These are phyloP conservation scores for Paramacrobiotus metropolitanus DNA, from an alignment of 1,140 invertebrate genomes.

Conservation along the genomic window DNA sequence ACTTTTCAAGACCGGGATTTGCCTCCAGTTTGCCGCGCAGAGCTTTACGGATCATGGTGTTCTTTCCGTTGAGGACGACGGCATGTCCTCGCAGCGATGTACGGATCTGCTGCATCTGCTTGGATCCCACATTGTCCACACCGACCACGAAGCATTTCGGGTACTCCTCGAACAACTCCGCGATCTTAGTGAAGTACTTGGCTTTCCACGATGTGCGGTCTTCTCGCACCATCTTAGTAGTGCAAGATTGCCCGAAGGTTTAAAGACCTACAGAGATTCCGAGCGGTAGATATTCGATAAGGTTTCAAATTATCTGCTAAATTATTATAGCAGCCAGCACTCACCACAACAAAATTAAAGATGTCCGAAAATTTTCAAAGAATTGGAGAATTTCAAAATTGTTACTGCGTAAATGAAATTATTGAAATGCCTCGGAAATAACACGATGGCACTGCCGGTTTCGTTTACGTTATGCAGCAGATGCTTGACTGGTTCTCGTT, in stretches of 20 bases:
- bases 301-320: no score
- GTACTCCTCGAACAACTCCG: constrained; percentile 3
- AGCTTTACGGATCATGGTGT: constrained; percentile 8
- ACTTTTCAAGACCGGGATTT: not conserved
- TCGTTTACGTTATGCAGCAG: no score
- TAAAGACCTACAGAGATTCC: constrained; percentile 5
- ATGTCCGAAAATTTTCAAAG: no score
- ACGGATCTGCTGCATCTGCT: constrained; percentile 32
- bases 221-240: constrained; percentile 1
- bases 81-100: constrained; percentile 18
- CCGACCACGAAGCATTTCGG: constrained; percentile 3
- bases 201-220: constrained; percentile 5
- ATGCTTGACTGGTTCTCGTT: no score
- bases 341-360: no score
- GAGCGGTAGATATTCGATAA: no score
- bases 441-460: no score
- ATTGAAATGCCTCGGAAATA: no score
- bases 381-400: no score
- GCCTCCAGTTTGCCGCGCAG: not conserved
- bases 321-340: no score
- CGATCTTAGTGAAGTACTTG: constrained; percentile 4
- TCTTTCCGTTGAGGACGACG: constrained; percentile 8
- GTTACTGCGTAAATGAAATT: no score
- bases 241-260: not conserved
- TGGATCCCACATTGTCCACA: constrained; percentile 25